A percentile compares a stretch with the other conserved stretches of the same genome.
Evolutionary conservation across 1,140 invertebrate species (phyloP).

Genomic region (Doryteuthis pealeii): DNA sequence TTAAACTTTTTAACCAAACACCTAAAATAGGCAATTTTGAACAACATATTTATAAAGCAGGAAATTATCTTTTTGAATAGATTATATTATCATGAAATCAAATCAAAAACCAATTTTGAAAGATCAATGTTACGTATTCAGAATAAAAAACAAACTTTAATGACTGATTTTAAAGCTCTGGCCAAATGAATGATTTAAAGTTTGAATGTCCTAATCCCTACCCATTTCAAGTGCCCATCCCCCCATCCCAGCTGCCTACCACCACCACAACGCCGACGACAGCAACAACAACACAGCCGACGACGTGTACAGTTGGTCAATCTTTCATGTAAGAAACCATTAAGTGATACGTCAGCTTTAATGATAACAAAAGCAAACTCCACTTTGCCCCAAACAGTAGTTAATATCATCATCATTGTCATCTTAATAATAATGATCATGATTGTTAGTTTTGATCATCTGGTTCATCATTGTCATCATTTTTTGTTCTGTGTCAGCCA

Average conservation of each 20-base stretch:
- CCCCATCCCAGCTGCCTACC: background rate
- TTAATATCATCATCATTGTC: background rate
- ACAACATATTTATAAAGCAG: too few species aligned
- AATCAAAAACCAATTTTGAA: too few species aligned
- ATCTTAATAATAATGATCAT: too few species aligned
- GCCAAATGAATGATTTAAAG: too few species aligned
- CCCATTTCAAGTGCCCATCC: background rate
- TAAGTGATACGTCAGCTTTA: conserved; percentile 11
- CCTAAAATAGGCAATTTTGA: too few species aligned
- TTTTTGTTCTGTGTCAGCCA: background rate
- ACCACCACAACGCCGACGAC: conserved; percentile 1
- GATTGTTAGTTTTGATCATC: background rate
- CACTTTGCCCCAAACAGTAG: background rate
- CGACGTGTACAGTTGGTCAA: conserved; percentile 10
- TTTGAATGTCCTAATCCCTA: too few species aligned
- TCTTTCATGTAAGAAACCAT: conserved; percentile 11
- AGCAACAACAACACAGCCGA: background rate
- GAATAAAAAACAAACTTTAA: too few species aligned
- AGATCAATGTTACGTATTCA: too few species aligned
- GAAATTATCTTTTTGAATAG: too few species aligned
- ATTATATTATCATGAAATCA: too few species aligned
- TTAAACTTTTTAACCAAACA: too few species aligned
- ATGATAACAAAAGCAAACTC: conserved; percentile 11
- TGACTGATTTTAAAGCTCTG: too few species aligned
- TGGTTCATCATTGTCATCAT: background rate